Percentiles rank a stretch among this genome's conserved stretches.
phyloP scores from a whole-genome alignment of 1,140 invertebrate species.

The Heliconius melpomene region DNA sequence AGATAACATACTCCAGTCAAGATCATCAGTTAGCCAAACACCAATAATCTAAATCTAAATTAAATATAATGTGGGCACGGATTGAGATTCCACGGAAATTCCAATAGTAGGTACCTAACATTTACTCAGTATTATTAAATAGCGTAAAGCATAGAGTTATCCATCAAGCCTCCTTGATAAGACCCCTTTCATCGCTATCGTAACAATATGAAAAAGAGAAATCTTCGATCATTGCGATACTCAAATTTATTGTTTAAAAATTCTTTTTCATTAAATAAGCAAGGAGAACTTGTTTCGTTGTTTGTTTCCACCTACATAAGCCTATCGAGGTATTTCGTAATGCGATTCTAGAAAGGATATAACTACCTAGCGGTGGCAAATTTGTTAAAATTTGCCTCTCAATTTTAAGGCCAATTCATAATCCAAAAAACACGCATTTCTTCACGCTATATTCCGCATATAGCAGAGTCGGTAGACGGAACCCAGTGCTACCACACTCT shows the following conservation, averaged over 20 bases:
- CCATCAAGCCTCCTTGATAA: too few species aligned
- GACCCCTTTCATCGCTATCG: too few species aligned
- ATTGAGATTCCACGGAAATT: too few species aligned
- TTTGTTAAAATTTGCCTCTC: neutral
- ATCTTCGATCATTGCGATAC: neutral
- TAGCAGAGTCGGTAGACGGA: too few species aligned
- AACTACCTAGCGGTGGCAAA: neutral
- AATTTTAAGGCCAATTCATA: neutral
- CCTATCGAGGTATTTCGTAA: neutral
- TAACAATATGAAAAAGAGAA: too few species aligned
- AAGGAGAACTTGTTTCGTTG: neutral
- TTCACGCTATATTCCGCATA: too few species aligned
- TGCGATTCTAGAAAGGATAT: neutral
- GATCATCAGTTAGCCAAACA: neutral
- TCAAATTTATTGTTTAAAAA: neutral
- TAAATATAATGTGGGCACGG: too few species aligned
- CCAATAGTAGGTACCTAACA: too few species aligned
- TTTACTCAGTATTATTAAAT: neutral
- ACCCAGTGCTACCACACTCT: too few species aligned
- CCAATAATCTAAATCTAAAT: neutral
- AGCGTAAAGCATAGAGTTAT: too few species aligned
- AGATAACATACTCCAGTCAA: neutral
- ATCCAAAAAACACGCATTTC: too few species aligned
- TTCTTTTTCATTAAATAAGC: neutral
- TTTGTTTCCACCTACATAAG: slow-evolving; percentile 2